Evolutionary conservation across 2,113 vertebrate genomes (phyloP).

Genomic region (Toxotes jaculatrix): DNA sequence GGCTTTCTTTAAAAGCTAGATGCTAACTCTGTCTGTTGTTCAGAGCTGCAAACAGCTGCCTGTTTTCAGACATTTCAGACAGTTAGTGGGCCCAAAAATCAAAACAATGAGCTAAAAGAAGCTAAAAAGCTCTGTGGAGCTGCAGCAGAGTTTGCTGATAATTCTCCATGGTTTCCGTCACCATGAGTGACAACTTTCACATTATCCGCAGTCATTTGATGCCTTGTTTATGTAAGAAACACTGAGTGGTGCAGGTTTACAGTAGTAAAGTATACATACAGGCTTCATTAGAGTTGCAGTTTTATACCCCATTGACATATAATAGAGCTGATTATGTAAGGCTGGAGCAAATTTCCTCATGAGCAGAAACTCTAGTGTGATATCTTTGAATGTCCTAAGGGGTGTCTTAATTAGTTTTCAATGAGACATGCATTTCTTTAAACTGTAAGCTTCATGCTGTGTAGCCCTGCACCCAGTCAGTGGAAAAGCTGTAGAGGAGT

Average conservation of each 20-base stretch:
- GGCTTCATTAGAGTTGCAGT: slow-evolving; percentile 27
- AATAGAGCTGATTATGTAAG: slow-evolving; percentile 36
- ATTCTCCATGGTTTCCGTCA: background rate
- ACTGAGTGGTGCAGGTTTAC: background rate
- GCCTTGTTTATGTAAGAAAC: background rate
- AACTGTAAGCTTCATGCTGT: slow-evolving; percentile 38
- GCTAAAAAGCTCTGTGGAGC: background rate
- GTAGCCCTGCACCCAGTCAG: slow-evolving; percentile 2
- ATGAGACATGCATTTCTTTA: slow-evolving; percentile 45
- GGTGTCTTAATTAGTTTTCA: slow-evolving; percentile 54
- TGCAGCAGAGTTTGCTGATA: background rate
- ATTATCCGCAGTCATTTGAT: background rate
- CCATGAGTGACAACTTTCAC: background rate
- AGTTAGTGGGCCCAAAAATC: background rate
- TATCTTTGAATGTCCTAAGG: slow-evolving; percentile 39
- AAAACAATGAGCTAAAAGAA: background rate
- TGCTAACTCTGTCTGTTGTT: too few species aligned
- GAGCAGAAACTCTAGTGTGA: slow-evolving; percentile 14
- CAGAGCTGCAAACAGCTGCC: too few species aligned
- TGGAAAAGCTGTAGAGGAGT: slow-evolving; percentile 25
- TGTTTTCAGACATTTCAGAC: too few species aligned
- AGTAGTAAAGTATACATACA: slow-evolving; percentile 7
- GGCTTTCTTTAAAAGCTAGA: too few species aligned
- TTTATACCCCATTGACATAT: slow-evolving; percentile 34
- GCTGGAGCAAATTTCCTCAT: slow-evolving; percentile 18